Conservation (phyloP, 2,113 vertebrate species). For the Rhea pennata region DNA sequence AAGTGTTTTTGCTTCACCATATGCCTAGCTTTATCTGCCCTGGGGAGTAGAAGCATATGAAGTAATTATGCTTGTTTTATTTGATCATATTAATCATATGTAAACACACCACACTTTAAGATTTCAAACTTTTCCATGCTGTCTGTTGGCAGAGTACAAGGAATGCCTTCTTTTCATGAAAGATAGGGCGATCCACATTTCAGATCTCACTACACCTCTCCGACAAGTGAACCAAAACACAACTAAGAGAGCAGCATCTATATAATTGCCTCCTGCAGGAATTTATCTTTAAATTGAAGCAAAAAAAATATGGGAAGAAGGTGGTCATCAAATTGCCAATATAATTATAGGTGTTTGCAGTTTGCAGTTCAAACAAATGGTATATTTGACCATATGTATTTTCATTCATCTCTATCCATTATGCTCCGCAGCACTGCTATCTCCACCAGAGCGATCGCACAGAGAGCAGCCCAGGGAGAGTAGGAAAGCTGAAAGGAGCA, state of each 20-base stretch:
- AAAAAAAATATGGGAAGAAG: neutral
- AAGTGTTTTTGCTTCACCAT: neutral
- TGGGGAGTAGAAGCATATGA: neutral
- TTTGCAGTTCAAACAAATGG: neutral
- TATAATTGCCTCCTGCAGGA: neutral
- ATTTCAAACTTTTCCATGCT: neutral
- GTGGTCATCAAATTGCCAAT: neutral
- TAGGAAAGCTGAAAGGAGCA: neutral
- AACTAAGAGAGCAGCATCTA: neutral
- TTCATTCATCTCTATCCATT: neutral
- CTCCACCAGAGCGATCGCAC: neutral
- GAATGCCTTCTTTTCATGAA: neutral
- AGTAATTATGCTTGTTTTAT: neutral
- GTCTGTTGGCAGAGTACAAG: neutral
- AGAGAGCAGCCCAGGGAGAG: neutral
- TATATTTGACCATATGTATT: neutral
- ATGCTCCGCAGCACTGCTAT: neutral
- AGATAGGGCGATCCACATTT: neutral
- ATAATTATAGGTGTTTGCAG: neutral
- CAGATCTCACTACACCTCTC: neutral
- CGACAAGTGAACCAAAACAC: neutral
- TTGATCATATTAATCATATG: neutral
- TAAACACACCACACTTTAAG: neutral
- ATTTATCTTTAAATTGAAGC: neutral
- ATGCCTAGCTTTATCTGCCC: neutral